These are phyloP conservation scores for Ditula angustiorana DNA, from an alignment of 2,888 invertebrate species.

Conservation along the genomic window DNA sequence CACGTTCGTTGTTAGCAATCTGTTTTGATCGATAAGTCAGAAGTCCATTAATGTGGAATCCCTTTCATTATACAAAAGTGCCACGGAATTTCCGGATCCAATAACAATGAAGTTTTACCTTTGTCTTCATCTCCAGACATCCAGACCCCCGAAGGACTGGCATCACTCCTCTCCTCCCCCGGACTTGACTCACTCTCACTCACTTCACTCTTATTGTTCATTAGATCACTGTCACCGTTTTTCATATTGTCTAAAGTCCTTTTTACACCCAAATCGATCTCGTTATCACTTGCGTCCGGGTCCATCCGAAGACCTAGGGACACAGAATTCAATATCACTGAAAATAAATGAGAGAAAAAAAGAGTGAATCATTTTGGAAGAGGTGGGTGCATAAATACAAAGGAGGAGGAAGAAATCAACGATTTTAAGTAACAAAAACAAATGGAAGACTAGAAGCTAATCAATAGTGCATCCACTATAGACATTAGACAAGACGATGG, in stretches of 20 bases:
- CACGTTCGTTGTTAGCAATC: too few relatives aligned
- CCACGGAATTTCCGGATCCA: too few relatives aligned
- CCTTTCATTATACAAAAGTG: too few relatives aligned
- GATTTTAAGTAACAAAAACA: background rate
- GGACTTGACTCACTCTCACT: conserved; percentile 71
- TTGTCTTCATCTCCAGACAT: conserved; percentile 69
- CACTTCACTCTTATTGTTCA: conserved; percentile 79
- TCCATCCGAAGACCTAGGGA: conserved; percentile 84
- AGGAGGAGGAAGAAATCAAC: conserved; percentile 31
- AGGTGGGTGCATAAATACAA: conserved; percentile 46
- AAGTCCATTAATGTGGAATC: too few relatives aligned
- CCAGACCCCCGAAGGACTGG: conserved; percentile 71
- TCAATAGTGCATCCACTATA: conserved; percentile 20
- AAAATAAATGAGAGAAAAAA: conserved; percentile 77
- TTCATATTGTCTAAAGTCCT: conserved; percentile 83
- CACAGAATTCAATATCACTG: conserved; percentile 85
- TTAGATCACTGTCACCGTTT: conserved; percentile 80
- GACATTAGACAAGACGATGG: conserved; percentile 18
- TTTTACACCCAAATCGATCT: conserved; percentile 80
- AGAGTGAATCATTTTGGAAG: conserved; percentile 60
- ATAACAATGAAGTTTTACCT: too few relatives aligned
- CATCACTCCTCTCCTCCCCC: conserved; percentile 70
- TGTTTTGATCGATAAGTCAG: too few relatives aligned
- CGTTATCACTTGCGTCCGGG: conserved; percentile 81
- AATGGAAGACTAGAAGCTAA: conserved; percentile 23